Evolutionary conservation across 1,140 invertebrate species (phyloP).

Genomic region (Leguminivora glycinivorella): DNA sequence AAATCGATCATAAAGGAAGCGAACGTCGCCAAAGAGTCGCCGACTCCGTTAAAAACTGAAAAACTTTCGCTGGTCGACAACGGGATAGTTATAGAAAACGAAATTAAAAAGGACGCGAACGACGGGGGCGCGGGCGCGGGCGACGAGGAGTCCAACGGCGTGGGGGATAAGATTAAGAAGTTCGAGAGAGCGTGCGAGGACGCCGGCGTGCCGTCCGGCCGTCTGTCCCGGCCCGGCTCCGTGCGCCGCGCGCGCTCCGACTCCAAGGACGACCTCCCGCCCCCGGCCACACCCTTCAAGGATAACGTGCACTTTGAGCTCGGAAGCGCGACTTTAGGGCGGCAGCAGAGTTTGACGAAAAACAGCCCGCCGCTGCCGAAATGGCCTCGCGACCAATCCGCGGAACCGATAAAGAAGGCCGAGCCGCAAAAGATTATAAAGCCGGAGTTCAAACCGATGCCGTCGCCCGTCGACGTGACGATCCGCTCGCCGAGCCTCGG

Average conservation of each 20-base stretch:
- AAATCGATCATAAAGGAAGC: constrained; percentile 48
- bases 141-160: constrained; percentile 62
- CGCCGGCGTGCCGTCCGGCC: constrained; percentile 50
- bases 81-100: constrained; percentile 40
- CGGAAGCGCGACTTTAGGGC: constrained; percentile 37
- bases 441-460: constrained; percentile 68
- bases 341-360: constrained; percentile 49
- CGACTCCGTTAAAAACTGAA: constrained; percentile 48
- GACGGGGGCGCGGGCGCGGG: constrained; percentile 22
- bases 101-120: constrained; percentile 30
- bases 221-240: constrained; percentile 61
- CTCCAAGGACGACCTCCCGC: constrained; percentile 57
- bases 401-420: constrained; percentile 44
- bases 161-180: constrained; percentile 72
- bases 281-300: constrained; percentile 65
- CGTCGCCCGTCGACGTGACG: constrained; percentile 60
- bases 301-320: constrained; percentile 57
- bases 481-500: constrained; percentile 69
- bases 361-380: constrained; percentile 43
- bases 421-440: constrained; percentile 72
- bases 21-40: constrained; percentile 44
- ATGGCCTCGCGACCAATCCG: constrained; percentile 56
- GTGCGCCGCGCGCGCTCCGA: constrained; percentile 61
- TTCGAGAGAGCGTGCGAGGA: constrained; percentile 72
- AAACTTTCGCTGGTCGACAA: constrained; percentile 49